Base-by-base conservation (phyloP, 2,888 invertebrate species). In the Rambutsinella grinnellia region DNA sequence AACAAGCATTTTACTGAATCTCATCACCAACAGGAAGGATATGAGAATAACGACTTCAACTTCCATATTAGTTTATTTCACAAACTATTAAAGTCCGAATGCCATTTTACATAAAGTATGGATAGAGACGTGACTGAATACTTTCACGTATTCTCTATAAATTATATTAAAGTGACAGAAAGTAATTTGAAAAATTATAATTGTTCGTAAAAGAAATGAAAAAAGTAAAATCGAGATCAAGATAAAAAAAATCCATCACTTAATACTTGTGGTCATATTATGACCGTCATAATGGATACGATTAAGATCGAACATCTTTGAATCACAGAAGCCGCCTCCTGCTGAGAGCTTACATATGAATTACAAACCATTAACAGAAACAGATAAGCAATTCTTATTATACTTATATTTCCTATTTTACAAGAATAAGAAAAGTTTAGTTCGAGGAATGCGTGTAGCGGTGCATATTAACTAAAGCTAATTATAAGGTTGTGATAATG, bases 11-110 rank as follows among this genome's bases (percentile, higher is more conserved):
- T 3, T 19, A 54, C 46, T 6, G 17, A 15, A 46, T 53, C 21
- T 21, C 17, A 6, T 65, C 58, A 75, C 75, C 68, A 75, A 63
- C 58, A 75, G 75, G 75, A 75, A 69, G 68, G 75, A 75, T 23
- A 68, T 75, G 26, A 68, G 19, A 56, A 21, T 49, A 26, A 56
- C 56, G 26, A 8, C 46, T 44, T n/a, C 51, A 23, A 10, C 24
- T 3, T n/a, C 21, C 15, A 21, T 23, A 10, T 44, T 44, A 10
- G 8, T 13, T 8, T 44, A 10, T 13, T 8, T 44, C 13, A 8
- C 8, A 44, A 44, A 10, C 13, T 44, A 10, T 44, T 44, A 13
- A 44, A 44, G 8, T 13, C 8, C 13, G 8, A 44, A 44, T 13
- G 44, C 44, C 44, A 44, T 8, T 44, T 44, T 44, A 44, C 8